Conservation (phyloP, 2,888 invertebrate species). For the Molanna angustata region DNA sequence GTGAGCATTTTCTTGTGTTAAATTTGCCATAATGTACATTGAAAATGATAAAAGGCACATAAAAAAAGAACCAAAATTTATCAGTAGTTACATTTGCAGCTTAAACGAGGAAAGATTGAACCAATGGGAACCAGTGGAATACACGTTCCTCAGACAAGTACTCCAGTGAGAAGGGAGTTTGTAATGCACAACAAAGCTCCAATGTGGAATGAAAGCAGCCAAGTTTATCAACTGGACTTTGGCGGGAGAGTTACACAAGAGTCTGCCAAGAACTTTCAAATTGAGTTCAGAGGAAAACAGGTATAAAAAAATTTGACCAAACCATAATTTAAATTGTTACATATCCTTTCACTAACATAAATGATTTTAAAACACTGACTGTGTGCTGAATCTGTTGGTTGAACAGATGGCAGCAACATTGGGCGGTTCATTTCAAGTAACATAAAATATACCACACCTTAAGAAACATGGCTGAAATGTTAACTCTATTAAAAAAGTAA, state of each 20-base stretch:
- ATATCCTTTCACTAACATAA: background rate
- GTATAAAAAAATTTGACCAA: conserved; percentile 48
- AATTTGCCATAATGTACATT: no score
- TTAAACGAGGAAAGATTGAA: conserved; percentile 68
- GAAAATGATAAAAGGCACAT: no score
- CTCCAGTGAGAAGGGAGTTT: conserved; percentile 70
- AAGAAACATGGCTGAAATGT: no score
- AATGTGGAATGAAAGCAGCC: conserved; percentile 99
- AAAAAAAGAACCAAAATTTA: no score
- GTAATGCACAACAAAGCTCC: conserved; percentile 97
- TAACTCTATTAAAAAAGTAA: no score
- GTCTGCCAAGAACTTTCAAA: conserved; percentile 99
- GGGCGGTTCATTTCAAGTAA: no score
- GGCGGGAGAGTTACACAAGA: conserved; percentile 99
- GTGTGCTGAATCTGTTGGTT: no score
- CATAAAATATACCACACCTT: no score
- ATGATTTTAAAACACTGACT: no score
- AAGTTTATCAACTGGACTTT: conserved; percentile 98
- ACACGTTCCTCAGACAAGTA: conserved; percentile 41
- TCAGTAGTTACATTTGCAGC: conserved; percentile 52
- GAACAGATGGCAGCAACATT: no score
- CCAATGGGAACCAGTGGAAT: conserved; percentile 49
- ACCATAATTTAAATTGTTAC: background rate
- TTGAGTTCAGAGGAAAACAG: conserved; percentile 95
- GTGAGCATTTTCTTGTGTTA: no score